Evolutionary conservation across 2,888 invertebrate species (phyloP).

Genomic region (Dinocampus coccinellae): DNA sequence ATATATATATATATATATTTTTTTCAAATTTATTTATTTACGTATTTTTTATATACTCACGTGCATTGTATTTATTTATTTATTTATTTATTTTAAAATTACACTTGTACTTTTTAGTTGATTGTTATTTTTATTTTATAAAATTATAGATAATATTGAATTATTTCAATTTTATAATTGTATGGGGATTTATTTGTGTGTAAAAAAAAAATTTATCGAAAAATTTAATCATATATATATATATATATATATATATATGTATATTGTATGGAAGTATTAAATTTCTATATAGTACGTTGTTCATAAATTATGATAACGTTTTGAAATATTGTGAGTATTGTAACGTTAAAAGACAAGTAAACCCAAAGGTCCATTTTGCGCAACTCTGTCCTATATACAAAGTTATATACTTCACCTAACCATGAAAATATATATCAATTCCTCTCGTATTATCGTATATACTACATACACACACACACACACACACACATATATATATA

Average conservation of each 20-base stretch:
- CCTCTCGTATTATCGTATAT: not conserved
- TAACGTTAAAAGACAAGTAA: not conserved
- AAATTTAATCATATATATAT: too few relatives aligned
- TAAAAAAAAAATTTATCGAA: too few relatives aligned
- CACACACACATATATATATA: not conserved
- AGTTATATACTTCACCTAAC: not conserved
- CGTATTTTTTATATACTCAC: not conserved
- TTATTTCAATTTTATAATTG: not conserved
- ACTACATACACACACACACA: not conserved
- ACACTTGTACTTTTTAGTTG: too few relatives aligned
- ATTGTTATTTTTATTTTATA: too few relatives aligned
- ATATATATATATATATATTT: not conserved
- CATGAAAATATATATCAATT: not conserved
- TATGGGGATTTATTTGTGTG: not conserved
- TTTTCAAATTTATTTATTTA: not conserved
- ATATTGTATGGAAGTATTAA: too few relatives aligned
- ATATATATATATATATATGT: too few relatives aligned
- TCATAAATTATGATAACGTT: too few relatives aligned
- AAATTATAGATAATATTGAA: too few relatives aligned
- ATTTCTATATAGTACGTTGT: too few relatives aligned
- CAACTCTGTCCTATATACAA: constrained; percentile 5
- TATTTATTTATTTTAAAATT: too few relatives aligned
- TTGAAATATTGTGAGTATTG: not conserved
- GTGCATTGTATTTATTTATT: too few relatives aligned
- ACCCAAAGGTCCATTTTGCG: not conserved